phyloP scores from a whole-genome alignment of 2,888 invertebrate species.

The Lampropteryx suffumata region DNA sequence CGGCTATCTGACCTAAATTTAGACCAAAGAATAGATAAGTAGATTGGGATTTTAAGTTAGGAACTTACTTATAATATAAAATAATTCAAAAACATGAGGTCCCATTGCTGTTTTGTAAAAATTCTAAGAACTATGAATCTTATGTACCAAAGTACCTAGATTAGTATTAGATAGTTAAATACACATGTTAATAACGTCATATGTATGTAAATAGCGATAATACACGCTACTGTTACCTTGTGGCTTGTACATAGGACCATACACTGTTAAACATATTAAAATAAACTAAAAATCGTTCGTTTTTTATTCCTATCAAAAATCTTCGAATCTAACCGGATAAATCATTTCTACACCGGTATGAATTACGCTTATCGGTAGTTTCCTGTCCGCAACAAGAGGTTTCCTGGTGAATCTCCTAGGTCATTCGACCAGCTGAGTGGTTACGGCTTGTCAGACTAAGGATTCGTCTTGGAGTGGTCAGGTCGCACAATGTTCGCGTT shows the following conservation, averaged over 20 bases:
- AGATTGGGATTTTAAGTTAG: too few species aligned
- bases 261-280: slow-evolving; percentile 21
- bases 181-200: slow-evolving; percentile 37
- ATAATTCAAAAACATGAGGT: too few species aligned
- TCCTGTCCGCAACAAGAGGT: slow-evolving; percentile 30
- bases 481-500: slow-evolving; percentile 17
- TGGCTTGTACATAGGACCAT: slow-evolving; percentile 13
- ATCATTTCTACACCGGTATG: slow-evolving; percentile 14
- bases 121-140: too few species aligned
- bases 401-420: slow-evolving; percentile 16
- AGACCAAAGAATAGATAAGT: too few species aligned
- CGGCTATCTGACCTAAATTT: not conserved
- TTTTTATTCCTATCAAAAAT: slow-evolving; percentile 9
- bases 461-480: slow-evolving; percentile 11
- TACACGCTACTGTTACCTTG: slow-evolving; percentile 24
- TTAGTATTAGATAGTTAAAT: not conserved
- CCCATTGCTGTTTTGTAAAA: too few species aligned
- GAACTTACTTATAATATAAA: too few species aligned
- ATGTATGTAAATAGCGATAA: slow-evolving; percentile 56
- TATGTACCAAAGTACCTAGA: too few species aligned
- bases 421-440: slow-evolving; percentile 5
- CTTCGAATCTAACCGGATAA: slow-evolving; percentile 5
- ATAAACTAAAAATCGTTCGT: slow-evolving; percentile 10
- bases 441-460: not conserved
- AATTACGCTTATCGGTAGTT: slow-evolving; percentile 12